These are phyloP conservation scores for Cacoxenus indagator DNA, from an alignment of 2,888 invertebrate species.

Conservation along the genomic window DNA sequence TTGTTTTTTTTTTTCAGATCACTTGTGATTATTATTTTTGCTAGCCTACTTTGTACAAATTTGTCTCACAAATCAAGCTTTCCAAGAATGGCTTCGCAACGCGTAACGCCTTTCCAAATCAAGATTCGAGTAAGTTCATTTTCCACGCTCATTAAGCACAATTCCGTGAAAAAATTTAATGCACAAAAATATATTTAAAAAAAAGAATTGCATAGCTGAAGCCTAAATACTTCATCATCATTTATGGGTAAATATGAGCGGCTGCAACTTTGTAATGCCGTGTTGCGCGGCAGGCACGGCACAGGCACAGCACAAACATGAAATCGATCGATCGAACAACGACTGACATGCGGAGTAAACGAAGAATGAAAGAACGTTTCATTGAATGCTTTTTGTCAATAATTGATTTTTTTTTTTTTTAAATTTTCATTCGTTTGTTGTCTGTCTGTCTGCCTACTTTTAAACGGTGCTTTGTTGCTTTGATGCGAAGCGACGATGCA, in stretches of 20 bases:
- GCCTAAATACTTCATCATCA: slow-evolving; percentile 3
- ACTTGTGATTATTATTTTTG: too few species aligned
- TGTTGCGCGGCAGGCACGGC: background rate
- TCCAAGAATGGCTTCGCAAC: background rate
- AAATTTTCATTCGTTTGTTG: background rate
- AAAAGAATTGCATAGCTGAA: background rate
- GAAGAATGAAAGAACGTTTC: slow-evolving; percentile 6
- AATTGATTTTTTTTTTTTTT: slow-evolving; percentile 2
- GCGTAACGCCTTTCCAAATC: background rate
- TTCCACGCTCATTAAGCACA: slow-evolving; percentile 16
- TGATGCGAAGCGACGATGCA: background rate
- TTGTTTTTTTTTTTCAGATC: background rate
- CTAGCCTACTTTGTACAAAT: background rate
- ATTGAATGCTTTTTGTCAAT: slow-evolving; percentile 16
- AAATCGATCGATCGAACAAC: slow-evolving; percentile 14
- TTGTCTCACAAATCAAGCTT: background rate
- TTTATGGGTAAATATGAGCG: slow-evolving; percentile 7
- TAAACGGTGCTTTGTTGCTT: background rate
- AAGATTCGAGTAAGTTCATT: background rate
- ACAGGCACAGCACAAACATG: background rate
- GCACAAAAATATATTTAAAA: background rate
- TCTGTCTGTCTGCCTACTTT: too few species aligned
- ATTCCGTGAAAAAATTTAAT: background rate
- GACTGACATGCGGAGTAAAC: too few species aligned
- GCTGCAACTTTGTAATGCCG: background rate